Conservation (phyloP, 2,113 vertebrate species). For the Sprattus sprattus region DNA sequence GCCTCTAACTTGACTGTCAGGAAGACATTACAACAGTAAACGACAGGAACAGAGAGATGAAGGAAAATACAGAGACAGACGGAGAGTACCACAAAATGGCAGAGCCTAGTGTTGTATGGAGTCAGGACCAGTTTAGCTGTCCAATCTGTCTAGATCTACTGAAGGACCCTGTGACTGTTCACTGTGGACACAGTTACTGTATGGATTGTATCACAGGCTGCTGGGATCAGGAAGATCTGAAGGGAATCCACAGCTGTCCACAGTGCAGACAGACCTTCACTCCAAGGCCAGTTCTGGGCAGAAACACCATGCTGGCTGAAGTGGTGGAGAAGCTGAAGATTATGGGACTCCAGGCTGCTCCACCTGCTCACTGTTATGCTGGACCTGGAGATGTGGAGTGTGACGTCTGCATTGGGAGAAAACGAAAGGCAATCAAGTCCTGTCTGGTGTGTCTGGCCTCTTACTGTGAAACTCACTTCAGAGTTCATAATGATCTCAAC, state of each 20-base stretch:
- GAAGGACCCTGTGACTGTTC: not conserved
- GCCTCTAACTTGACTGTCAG: no score
- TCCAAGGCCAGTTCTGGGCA: not conserved
- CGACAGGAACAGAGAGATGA: no score
- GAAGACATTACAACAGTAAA: no score
- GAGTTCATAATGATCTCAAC: not conserved
- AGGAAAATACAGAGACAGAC: no score
- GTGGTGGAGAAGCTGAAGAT: not conserved
- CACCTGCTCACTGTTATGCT: conserved; percentile 30
- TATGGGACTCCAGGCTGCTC: conserved; percentile 10
- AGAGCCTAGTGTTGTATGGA: not conserved
- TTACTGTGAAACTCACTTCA: not conserved
- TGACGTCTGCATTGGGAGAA: conserved; percentile 16
- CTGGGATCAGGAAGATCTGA: not conserved
- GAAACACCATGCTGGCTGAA: not conserved
- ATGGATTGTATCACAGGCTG: not conserved
- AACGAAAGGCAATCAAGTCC: not conserved
- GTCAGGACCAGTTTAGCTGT: not conserved
- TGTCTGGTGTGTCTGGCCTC: conserved; percentile 9
- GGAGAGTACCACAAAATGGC: no score
- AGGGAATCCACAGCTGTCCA: not conserved
- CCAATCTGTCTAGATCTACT: not conserved
- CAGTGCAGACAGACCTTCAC: not conserved
- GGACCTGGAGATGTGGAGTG: conserved; percentile 37
- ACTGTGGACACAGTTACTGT: not conserved